Percentiles rank a stretch among this genome's conserved stretches.
phyloP scores from a whole-genome alignment of 2,888 invertebrate species.

The Apamea epomidion region DNA sequence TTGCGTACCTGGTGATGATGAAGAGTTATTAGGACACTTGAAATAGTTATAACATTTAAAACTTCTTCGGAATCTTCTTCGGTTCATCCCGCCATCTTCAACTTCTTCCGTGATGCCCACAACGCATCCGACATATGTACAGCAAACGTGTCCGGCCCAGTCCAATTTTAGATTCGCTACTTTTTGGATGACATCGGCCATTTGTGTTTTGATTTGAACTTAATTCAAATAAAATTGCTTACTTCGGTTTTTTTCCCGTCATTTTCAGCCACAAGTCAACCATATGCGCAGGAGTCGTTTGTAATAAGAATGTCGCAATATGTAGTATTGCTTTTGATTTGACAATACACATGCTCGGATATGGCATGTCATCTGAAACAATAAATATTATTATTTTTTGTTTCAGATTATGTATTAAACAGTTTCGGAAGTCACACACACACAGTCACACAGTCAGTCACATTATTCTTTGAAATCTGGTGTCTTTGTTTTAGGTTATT shows the following conservation, averaged over 20 bases:
- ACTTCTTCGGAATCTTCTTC: too few relatives aligned
- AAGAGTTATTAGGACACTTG: neutral
- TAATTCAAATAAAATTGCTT: slow-evolving; percentile 5
- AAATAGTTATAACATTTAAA: neutral
- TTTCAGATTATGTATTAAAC: neutral
- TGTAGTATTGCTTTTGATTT: slow-evolving; percentile 23
- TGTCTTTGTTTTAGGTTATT: neutral
- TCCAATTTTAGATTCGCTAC: neutral
- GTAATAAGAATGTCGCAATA: slow-evolving; percentile 46
- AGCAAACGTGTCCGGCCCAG: neutral
- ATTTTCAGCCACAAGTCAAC: slow-evolving; percentile 66
- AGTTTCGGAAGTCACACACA: neutral
- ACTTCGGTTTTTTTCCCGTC: slow-evolving; percentile 67
- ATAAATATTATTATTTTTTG: neutral
- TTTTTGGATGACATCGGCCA: too few relatives aligned
- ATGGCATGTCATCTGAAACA: slow-evolving; percentile 64
- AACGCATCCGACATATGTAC: neutral
- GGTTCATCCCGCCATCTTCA: too few relatives aligned
- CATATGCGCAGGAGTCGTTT: slow-evolving; percentile 65
- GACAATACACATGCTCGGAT: slow-evolving; percentile 34
- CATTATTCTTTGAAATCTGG: neutral
- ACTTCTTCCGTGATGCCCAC: neutral
- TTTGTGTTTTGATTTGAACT: neutral
- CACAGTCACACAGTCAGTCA: too few relatives aligned
- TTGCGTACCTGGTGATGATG: slow-evolving; percentile 90